phyloP scores from a whole-genome alignment of 2,888 invertebrate species.

The Agonopterix arenella region DNA sequence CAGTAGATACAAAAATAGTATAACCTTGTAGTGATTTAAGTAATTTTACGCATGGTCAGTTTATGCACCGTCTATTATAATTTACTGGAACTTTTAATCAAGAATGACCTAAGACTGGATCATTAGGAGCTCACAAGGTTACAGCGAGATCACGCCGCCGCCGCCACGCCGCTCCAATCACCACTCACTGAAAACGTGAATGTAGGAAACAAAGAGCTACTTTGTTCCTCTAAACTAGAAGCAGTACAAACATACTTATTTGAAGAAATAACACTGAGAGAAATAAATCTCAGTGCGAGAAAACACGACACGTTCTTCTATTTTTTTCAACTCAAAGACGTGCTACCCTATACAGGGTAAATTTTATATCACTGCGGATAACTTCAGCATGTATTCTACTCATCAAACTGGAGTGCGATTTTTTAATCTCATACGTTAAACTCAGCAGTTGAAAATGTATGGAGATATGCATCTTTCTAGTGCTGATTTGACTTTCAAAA shows the following conservation, averaged over 20 bases:
- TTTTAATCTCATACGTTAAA: too few relatives aligned
- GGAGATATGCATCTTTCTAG: too few relatives aligned
- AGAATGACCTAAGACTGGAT: slow-evolving; percentile 35
- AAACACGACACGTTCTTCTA: too few relatives aligned
- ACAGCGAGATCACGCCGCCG: slow-evolving; percentile 18
- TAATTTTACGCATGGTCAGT: slow-evolving; percentile 16
- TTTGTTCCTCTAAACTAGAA: not conserved
- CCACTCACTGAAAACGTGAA: slow-evolving; percentile 17
- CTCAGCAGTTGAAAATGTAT: too few relatives aligned
- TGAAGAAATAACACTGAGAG: not conserved
- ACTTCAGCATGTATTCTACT: too few relatives aligned
- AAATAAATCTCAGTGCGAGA: too few relatives aligned
- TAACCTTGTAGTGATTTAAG: too few relatives aligned
- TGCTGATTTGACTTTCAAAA: too few relatives aligned
- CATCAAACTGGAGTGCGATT: too few relatives aligned
- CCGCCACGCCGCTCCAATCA: slow-evolving; percentile 25
- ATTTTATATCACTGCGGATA: too few relatives aligned
- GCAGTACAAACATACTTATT: not conserved
- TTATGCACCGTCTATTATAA: slow-evolving; percentile 19
- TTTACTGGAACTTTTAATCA: slow-evolving; percentile 31
- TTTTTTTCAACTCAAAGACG: too few relatives aligned
- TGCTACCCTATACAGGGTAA: too few relatives aligned
- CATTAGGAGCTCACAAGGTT: slow-evolving; percentile 33
- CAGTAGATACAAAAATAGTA: not conserved
- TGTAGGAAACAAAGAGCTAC: slow-evolving; percentile 2